These are phyloP conservation scores for Tor tambroides DNA, from an alignment of 2,113 vertebrate species.

Conservation along the genomic window DNA sequence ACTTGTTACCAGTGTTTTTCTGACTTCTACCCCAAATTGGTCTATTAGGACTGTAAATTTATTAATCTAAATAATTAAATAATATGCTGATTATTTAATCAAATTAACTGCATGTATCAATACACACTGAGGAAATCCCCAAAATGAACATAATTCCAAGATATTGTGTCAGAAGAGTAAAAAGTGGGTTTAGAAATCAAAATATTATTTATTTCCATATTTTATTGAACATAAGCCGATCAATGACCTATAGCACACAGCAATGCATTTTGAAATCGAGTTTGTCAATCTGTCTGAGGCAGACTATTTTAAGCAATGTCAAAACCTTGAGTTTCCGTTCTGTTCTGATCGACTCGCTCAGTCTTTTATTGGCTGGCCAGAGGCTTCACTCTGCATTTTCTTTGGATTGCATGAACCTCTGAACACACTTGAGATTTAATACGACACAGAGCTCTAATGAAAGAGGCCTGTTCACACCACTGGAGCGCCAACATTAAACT, in stretches of 20 bases:
- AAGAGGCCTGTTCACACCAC: conserved; percentile 53
- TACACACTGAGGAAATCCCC: not conserved
- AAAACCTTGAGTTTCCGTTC: not conserved
- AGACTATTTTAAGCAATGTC: not conserved
- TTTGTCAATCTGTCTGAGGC: not conserved
- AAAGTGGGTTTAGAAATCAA: not conserved
- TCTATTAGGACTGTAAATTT: not conserved
- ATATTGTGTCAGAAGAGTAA: not conserved
- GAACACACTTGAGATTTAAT: conserved; percentile 60
- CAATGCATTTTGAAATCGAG: not conserved
- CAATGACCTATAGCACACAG: not conserved
- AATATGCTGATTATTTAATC: not conserved
- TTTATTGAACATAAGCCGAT: not conserved
- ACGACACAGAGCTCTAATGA: conserved; percentile 58
- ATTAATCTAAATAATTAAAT: not conserved
- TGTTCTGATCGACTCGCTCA: not conserved
- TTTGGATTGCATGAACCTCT: conserved; percentile 59
- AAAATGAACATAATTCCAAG: not conserved
- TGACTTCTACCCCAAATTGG: no score
- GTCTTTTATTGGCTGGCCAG: conserved; percentile 11
- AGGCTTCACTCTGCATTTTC: conserved; percentile 55
- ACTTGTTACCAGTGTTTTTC: no score
- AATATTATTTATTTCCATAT: not conserved
- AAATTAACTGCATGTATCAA: not conserved
- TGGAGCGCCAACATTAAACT: conserved; percentile 50